These are phyloP conservation scores for Pseudococcus jackbeardsleyi DNA, from an alignment of 2,888 invertebrate genomes.

Conservation along the genomic window DNA sequence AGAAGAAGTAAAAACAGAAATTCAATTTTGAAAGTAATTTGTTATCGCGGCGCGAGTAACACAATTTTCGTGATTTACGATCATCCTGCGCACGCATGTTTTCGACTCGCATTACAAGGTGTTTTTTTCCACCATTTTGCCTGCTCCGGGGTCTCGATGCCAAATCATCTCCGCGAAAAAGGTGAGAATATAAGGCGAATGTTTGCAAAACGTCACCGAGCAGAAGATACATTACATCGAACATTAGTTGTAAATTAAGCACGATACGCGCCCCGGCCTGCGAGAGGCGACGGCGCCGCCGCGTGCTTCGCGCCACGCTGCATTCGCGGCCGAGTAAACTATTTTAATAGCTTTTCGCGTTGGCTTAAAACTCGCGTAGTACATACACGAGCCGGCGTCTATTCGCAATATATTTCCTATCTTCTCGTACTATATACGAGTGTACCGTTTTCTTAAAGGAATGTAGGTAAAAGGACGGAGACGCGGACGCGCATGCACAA, in stretches of 20 bases:
- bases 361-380: not conserved
- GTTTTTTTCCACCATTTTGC: not conserved
- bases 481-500: too few relatives aligned
- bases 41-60: constrained; percentile 43
- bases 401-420: constrained; percentile 19
- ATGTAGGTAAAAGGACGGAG: constrained; percentile 31
- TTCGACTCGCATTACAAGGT: constrained; percentile 6
- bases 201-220: constrained; percentile 44
- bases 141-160: not conserved
- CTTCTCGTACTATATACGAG: not conserved
- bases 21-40: constrained; percentile 47
- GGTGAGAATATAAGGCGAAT: constrained; percentile 34
- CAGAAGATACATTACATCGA: constrained; percentile 44
- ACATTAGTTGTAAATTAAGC: constrained; percentile 47
- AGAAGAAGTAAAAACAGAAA: constrained; percentile 19
- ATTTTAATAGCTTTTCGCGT: constrained; percentile 56
- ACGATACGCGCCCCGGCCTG: not conserved
- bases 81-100: constrained; percentile 39
- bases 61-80: constrained; percentile 50
- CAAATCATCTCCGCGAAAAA: constrained; percentile 10
- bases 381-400: not conserved
- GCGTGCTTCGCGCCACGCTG: not conserved
- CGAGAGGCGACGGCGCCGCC: not conserved
- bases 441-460: constrained; percentile 35
- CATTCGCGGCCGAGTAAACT: constrained; percentile 39